Evolutionary conservation across 2,888 invertebrate genomes (phyloP), one percentile per base, ranked within the genome.

Genomic region (Drosophila infuscata): DNA sequence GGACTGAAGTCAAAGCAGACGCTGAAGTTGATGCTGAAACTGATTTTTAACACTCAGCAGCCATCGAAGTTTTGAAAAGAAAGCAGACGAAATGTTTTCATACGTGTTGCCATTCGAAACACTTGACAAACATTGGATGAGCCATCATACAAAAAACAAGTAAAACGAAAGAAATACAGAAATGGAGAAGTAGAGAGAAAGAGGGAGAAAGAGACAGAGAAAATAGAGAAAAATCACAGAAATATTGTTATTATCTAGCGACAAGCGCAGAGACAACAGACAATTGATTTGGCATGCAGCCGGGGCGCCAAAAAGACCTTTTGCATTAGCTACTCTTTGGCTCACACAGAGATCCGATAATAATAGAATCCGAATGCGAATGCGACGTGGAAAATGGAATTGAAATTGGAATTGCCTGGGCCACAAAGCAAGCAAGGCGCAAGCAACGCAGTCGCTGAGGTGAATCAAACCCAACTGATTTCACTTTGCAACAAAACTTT

Each of bases 241-340:
- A 72, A 82, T 83, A 80, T 79, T 82, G 71, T 88, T 82, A 88
- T 82, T 84, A 82, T 81, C 63, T 67, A 70, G 60, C 63, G 62
- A 52, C 38, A 70, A 64, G 66, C 67, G 74, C 57, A 52, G 54
- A 56, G 64, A 59, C 72, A 61, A 52, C 75, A 89, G 70, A 88
- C 89, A 85, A 89, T 85, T 85, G 88, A 85, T 85, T 85, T 85
- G 84, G 74, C 88, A 89, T 85, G 84, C 84, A 85, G 85, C 59
- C 70, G 51, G 76, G 70, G 72, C 64, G 70, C 70, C 57, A 70
- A 69, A 70, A 83, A 74, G 63, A 86, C 84, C 88, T 89, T 87
- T 78, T 70, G 81, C 88, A 70, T 73, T 77, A 56, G 70, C 54
- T 41, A 70, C 70, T 56, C 53, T 73, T 8, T 29, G 46, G 8